Base-by-base conservation (phyloP, 1,140 invertebrate species). In the Diabrotica virgifera region DNA sequence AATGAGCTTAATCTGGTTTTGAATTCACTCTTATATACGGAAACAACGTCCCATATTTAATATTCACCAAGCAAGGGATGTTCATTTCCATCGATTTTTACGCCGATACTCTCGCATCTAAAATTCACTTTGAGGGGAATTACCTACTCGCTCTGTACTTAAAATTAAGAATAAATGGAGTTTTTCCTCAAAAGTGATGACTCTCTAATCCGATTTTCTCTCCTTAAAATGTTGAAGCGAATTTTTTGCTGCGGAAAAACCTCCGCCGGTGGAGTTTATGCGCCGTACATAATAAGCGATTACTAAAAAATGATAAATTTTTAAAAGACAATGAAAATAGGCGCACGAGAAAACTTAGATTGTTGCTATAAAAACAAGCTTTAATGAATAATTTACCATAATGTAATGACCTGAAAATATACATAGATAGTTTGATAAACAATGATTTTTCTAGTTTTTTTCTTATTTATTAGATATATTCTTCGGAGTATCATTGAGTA, bases 241-340 rank as follows among this genome's bases (percentile, higher is more conserved):
- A 46, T 46, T 46, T 46, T 46, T 46, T n/a, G n/a, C 40, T 8
- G 40, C n/a, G n/a, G n/a, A 46, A 46, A 46, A 46, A n/a, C 24
- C 24, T 24, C 24, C 40, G 8, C n/a, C n/a, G 4, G 8, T 8
- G 40, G 40, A 46, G n/a, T 46, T 46, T 46, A 46, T 46, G n/a
- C 40, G 40, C 40, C n/a, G 40, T 46, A 46, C 8, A 46, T 46
- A 46, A 46, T 46, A 46, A 46, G 40, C 40, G 40, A 46, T 46
- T 46, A 46, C 40, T 46, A 46, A 46, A 46, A 46, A 46, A 46
- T 46, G 40, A 46, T 46, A 46, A 46, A 46, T 46, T 46, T 46
- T 46, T 46, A 46, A 24, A 46, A 5, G 5, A 46, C 8, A 46
- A 46, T 46, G 40, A n/a, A 46, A 46, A 46, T 46, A 46, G 6